These are phyloP conservation scores for Dryomyza anilis DNA, from an alignment of 2,888 invertebrate species.

Conservation along the genomic window DNA sequence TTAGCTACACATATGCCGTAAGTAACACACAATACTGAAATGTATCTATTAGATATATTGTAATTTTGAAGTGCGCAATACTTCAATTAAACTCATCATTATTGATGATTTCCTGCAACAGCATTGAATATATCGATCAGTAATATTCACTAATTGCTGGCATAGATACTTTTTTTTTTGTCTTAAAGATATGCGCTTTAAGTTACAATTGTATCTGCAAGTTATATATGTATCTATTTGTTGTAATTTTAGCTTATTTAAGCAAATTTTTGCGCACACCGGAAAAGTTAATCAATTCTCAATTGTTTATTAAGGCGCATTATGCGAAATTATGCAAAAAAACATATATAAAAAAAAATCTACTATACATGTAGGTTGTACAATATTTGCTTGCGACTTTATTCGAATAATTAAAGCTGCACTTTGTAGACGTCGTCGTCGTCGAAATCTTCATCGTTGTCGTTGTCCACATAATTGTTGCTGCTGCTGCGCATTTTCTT, in stretches of 20 bases:
- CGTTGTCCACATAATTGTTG: background rate
- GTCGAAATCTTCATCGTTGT: background rate
- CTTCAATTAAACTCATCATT: conserved; percentile 53
- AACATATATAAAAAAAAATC: too few relatives aligned
- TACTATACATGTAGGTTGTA: too few relatives aligned
- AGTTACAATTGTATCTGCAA: background rate
- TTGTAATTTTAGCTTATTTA: conserved; percentile 10
- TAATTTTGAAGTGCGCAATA: conserved; percentile 52
- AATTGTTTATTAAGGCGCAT: conserved; percentile 29
- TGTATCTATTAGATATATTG: background rate
- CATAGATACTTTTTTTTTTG: conserved; percentile 3
- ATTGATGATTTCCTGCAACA: conserved; percentile 50
- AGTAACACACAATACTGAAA: too few relatives aligned
- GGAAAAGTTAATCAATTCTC: conserved; percentile 58
- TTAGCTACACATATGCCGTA: background rate
- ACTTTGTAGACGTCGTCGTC: background rate
- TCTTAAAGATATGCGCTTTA: background rate
- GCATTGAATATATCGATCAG: conserved; percentile 16
- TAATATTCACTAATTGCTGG: background rate
- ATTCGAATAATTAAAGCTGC: too few relatives aligned
- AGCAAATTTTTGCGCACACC: conserved; percentile 37
- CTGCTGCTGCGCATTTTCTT: background rate
- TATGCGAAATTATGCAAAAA: conserved; percentile 53
- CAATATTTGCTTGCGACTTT: too few relatives aligned
- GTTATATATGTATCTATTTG: background rate